Conservation (phyloP, 1,140 invertebrate species). For the Apis cerana region DNA sequence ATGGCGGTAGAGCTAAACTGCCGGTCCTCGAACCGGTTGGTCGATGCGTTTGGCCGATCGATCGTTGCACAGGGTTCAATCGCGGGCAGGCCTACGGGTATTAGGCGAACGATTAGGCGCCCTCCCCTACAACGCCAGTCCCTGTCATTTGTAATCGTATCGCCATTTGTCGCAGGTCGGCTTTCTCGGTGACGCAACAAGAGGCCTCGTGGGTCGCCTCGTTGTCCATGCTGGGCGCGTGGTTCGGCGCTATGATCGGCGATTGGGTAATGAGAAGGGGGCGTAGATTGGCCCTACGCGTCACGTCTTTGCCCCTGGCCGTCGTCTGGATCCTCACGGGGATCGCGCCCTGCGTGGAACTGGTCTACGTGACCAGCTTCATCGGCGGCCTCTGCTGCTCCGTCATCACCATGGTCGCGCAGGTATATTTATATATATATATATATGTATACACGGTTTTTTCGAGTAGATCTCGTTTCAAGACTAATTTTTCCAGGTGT, state of each 20-base stretch:
- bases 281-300: slow-evolving; percentile 85
- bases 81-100: background rate
- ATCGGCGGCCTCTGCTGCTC: slow-evolving; percentile 90
- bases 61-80: background rate
- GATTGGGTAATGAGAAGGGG: slow-evolving; percentile 89
- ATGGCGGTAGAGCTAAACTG: too few species aligned
- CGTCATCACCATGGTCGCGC: slow-evolving; percentile 89
- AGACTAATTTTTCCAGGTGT: slow-evolving; percentile 83
- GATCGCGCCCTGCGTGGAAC: slow-evolving; percentile 87
- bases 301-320: slow-evolving; percentile 87
- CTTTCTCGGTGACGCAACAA: slow-evolving; percentile 87
- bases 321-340: slow-evolving; percentile 89
- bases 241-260: slow-evolving; percentile 89
- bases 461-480: background rate
- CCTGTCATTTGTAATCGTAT: slow-evolving; percentile 30
- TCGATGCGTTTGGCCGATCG: slow-evolving; percentile 21
- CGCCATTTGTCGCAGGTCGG: slow-evolving; percentile 70
- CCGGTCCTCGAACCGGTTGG: slow-evolving; percentile 41
- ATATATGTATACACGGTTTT: too few species aligned
- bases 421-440: slow-evolving; percentile 79
- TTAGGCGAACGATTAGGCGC: slow-evolving; percentile 26
- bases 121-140: background rate
- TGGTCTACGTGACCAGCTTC: slow-evolving; percentile 90
- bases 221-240: slow-evolving; percentile 88
- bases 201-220: slow-evolving; percentile 92